Percentiles rank a stretch among this genome's conserved stretches.
phyloP scores from a whole-genome alignment of 2,113 vertebrate genomes.

The Meleagris gallopavo region DNA sequence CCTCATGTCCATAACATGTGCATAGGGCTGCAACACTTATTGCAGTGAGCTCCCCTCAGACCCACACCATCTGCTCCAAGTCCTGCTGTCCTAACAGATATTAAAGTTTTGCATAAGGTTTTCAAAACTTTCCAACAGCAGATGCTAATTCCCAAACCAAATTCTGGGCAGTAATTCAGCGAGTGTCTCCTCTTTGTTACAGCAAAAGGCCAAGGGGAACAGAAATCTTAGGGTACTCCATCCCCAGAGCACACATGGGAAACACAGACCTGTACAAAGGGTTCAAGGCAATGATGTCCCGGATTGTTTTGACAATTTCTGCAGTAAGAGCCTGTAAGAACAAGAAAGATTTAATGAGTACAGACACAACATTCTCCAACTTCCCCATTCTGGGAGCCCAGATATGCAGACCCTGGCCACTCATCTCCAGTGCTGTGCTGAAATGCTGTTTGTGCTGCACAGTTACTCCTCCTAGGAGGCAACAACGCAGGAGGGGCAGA shows the following conservation, averaged over 20 bases:
- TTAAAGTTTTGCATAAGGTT: not conserved
- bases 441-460: no score
- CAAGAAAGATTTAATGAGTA: not conserved
- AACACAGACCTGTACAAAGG: slow-evolving; percentile 91
- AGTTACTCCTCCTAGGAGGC: not conserved
- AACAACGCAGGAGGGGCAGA: not conserved
- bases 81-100: accelerated
- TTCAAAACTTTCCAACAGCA: not conserved
- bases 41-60: not conserved
- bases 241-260: not conserved
- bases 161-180: not conserved
- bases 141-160: not conserved
- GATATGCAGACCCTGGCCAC: not conserved
- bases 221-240: not conserved
- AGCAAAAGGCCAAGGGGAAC: not conserved
- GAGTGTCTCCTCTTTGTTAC: not conserved
- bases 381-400: not conserved
- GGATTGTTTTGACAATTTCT: slow-evolving; percentile 98
- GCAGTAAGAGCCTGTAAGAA: slow-evolving; percentile 90
- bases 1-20: not conserved
- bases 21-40: not conserved
- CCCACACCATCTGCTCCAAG: not conserved
- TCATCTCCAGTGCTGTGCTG: no score
- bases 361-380: not conserved
- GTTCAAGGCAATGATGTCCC: slow-evolving; percentile 97